Evolutionary conservation across 2,797 vertebrate genomes (phyloP).

Genomic region (Meriones psammophilus): DNA sequence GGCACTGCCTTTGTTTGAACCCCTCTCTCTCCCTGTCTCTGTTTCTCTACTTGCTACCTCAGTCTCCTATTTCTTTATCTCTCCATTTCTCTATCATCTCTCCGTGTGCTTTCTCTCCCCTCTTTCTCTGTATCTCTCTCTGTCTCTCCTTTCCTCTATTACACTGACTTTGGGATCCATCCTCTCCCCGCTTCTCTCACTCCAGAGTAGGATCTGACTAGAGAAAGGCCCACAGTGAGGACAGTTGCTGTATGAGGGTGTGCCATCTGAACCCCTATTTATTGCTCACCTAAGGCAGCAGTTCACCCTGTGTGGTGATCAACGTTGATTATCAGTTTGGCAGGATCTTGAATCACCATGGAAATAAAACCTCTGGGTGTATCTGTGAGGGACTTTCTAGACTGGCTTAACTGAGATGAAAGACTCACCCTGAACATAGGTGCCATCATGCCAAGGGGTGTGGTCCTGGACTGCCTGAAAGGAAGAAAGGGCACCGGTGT

Average conservation of each 20-base stretch:
- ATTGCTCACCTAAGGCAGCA: neutral
- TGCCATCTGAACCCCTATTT: neutral
- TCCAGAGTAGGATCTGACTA: neutral
- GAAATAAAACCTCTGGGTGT: neutral
- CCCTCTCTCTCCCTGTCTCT: neutral
- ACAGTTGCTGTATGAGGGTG: neutral
- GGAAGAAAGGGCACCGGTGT: neutral
- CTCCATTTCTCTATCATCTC: neutral
- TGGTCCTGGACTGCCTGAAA: neutral
- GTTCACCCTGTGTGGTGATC: neutral
- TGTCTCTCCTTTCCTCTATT: neutral
- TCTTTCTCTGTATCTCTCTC: neutral
- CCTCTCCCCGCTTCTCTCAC: neutral
- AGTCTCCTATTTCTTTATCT: neutral
- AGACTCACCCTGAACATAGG: neutral
- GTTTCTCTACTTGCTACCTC: neutral
- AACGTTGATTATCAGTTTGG: neutral
- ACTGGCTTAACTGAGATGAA: neutral
- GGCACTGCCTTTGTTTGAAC: neutral
- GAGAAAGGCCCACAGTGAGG: neutral
- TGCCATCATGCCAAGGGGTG: too few species aligned
- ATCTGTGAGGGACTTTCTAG: neutral
- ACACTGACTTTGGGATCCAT: too few species aligned
- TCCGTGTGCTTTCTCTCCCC: neutral
- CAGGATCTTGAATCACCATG: neutral